phyloP scores from a whole-genome alignment of 2,113 vertebrate genomes.

The Lontra canadensis region DNA sequence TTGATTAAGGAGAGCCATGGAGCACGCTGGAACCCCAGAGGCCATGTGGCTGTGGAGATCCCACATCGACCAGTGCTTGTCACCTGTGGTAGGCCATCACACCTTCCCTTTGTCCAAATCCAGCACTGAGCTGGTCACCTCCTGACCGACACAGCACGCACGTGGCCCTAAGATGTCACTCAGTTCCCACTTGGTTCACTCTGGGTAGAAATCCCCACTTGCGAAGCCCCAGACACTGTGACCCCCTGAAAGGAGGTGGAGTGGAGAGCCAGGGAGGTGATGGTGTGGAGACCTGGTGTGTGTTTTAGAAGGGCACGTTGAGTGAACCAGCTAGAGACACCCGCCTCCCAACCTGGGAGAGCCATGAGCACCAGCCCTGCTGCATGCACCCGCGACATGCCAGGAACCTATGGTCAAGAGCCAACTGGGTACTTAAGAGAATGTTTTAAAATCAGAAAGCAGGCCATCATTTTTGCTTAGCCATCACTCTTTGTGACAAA shows the following conservation, averaged over 20 bases:
- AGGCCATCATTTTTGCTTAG: background rate
- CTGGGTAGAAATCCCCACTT: background rate
- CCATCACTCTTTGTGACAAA: background rate
- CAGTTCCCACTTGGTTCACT: background rate
- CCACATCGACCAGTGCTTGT: accelerated
- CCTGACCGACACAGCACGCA: no score
- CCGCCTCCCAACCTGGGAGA: background rate
- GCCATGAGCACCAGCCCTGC: background rate
- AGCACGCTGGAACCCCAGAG: accelerated
- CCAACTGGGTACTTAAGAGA: background rate
- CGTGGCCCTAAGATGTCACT: accelerated
- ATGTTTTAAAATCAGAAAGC: background rate
- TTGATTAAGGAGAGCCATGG: accelerated
- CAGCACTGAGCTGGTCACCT: background rate
- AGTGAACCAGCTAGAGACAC: background rate
- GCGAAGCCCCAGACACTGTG: accelerated
- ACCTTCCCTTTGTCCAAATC: background rate
- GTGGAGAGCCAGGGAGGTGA: background rate
- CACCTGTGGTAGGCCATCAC: no score
- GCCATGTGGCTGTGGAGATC: accelerated
- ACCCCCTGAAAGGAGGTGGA: accelerated
- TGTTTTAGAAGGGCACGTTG: background rate
- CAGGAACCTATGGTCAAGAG: background rate
- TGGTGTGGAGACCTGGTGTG: background rate
- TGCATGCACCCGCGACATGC: accelerated